A percentile compares a stretch with the other conserved stretches of the same genome.
Evolutionary conservation across 2,113 vertebrate species (phyloP).

Genomic region (Protobothrops flavoviridis): DNA sequence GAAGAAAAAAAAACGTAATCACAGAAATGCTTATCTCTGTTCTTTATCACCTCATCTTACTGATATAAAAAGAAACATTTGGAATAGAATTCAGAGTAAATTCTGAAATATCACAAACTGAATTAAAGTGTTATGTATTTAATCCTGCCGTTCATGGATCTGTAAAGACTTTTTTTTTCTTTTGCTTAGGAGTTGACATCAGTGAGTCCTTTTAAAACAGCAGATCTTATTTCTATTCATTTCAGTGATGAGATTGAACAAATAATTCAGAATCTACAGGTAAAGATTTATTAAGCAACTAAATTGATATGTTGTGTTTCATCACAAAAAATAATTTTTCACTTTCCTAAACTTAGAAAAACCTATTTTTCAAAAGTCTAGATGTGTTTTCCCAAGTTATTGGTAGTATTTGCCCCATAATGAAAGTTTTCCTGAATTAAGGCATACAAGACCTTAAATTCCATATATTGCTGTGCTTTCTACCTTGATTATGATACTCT

Average conservation of each 20-base stretch:
- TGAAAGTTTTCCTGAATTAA: background rate
- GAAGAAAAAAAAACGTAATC: background rate
- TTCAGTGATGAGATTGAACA: slow-evolving; percentile 79
- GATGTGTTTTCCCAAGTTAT: background rate
- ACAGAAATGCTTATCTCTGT: background rate
- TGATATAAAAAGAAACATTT: background rate
- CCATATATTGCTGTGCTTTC: background rate
- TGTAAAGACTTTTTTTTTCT: background rate
- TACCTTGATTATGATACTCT: background rate
- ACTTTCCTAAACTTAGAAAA: background rate
- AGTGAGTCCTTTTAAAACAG: slow-evolving; percentile 84
- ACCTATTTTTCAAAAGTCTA: background rate
- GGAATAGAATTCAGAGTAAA: background rate
- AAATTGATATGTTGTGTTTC: background rate
- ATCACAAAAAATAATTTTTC: background rate
- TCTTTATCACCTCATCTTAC: background rate
- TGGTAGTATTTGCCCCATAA: background rate
- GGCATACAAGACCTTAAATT: background rate
- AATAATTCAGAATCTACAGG: slow-evolving; percentile 84
- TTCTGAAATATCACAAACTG: background rate
- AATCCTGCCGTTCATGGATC: background rate
- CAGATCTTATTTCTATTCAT: slow-evolving; percentile 87
- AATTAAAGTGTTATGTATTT: fast-evolving
- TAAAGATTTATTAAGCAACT: slow-evolving; percentile 52
- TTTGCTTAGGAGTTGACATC: slow-evolving; percentile 81